Conservation (phyloP, 2,113 vertebrate genomes). For the Grantiella picta region DNA sequence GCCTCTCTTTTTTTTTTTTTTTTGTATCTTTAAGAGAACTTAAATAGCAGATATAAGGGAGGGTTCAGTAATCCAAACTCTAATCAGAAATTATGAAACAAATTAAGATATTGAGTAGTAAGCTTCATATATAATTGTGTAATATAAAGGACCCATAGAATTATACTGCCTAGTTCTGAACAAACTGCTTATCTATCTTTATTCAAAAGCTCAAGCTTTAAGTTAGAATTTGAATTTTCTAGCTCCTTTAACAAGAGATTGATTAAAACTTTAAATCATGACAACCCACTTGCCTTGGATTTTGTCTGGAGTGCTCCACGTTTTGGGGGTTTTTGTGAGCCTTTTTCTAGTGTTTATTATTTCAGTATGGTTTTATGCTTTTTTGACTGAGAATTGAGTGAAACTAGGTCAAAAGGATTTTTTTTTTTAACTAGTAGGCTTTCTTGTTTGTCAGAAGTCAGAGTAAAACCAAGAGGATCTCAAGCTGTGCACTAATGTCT, state of each 20-base stretch:
- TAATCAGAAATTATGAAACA: not conserved
- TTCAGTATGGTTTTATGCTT: not conserved
- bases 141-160: not conserved
- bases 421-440: not conserved
- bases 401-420: not conserved
- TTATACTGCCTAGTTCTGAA: not conserved
- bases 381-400: not conserved
- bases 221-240: not conserved
- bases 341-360: not conserved
- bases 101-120: not conserved
- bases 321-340: not conserved
- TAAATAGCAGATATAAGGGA: not conserved
- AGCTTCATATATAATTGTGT: not conserved
- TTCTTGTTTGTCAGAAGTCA: not conserved
- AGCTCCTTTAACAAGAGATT: not conserved
- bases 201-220: not conserved
- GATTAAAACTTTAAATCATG: not conserved
- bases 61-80: not conserved
- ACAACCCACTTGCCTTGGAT: not conserved
- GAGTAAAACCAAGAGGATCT: not conserved
- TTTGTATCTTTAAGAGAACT: not conserved
- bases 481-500: not conserved
- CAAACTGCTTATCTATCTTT: not conserved
- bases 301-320: not conserved
- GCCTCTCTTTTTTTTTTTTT: not conserved